These are phyloP conservation scores for Drosophila tripunctata DNA, from an alignment of 2,888 invertebrate species.

Conservation along the genomic window DNA sequence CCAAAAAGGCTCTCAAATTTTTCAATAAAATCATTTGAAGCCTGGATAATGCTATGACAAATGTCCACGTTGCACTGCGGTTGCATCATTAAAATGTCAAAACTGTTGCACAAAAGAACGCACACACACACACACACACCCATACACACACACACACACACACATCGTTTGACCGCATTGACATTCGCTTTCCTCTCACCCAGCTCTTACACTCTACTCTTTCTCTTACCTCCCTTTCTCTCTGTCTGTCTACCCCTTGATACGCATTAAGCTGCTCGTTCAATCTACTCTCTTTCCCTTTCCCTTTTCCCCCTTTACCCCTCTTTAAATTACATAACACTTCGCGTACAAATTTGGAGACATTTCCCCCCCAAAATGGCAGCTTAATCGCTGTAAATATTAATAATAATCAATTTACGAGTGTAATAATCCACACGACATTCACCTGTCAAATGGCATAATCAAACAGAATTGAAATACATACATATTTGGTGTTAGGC, in stretches of 20 bases:
- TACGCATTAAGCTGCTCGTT: constrained; percentile 3
- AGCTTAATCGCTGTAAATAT: too few species aligned
- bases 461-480: too few species aligned
- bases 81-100: constrained; percentile 19
- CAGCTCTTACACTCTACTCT: background rate
- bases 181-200: background rate
- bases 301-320: background rate
- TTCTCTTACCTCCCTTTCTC: background rate
- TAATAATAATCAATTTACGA: too few species aligned
- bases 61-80: constrained; percentile 1
- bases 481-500: too few species aligned
- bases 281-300: background rate
- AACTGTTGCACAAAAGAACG: constrained; percentile 19
- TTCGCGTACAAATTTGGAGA: too few species aligned
- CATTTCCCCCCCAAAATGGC: too few species aligned
- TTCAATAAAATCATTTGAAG: constrained; percentile 62
- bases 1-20: constrained; percentile 43
- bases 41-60: too few species aligned
- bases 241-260: background rate
- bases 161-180: constrained; percentile 21
- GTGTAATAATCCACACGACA: too few species aligned
- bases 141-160: constrained; percentile 1
- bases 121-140: constrained; percentile 2
- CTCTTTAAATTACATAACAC: too few species aligned
- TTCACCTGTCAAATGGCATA: too few species aligned